Conservation (phyloP, 1,140 invertebrate species). For the Pentalonia nigronervosa region DNA sequence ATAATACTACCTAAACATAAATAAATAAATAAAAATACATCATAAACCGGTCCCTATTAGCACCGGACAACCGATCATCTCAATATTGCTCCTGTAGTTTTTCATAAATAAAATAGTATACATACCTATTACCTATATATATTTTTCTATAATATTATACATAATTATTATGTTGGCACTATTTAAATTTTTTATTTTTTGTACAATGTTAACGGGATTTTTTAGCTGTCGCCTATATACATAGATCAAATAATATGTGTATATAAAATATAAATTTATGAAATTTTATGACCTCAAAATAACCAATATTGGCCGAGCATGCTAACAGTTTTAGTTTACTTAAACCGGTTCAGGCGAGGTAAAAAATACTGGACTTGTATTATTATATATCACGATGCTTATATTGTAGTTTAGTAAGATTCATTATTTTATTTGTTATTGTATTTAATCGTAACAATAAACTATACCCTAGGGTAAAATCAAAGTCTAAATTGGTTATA, state of each 20-base stretch:
- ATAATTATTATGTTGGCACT: neutral
- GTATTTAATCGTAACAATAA: neutral
- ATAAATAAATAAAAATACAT: neutral
- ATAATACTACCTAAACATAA: neutral
- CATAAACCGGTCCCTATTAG: neutral
- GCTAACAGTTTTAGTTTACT: neutral
- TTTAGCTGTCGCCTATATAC: neutral
- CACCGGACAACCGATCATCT: neutral
- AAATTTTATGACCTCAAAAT: neutral
- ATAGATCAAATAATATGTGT: neutral
- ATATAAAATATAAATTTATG: neutral
- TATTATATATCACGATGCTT: neutral
- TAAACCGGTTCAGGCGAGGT: constrained; percentile 42
- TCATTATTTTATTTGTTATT: neutral
- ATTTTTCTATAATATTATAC: neutral
- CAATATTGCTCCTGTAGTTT: neutral
- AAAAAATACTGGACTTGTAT: neutral
- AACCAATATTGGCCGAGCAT: neutral
- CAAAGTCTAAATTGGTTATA: neutral
- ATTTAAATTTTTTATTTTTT: neutral
- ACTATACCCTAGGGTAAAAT: neutral
- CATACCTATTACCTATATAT: too few species aligned
- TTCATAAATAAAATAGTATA: neutral
- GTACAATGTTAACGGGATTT: neutral
- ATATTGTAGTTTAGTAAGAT: constrained; percentile 23